phyloP scores from a whole-genome alignment of 1,140 invertebrate genomes.

The Caenorhabditis elegans region WBcel235 BX284603.4:5576001-5576500 shows the following conservation, averaged over 20 bases:
- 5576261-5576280: constrained; percentile 59
- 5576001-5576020: no score
- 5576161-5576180: constrained; percentile 48
- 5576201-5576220: background rate
- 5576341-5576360: constrained; percentile 10
- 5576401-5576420: no score
- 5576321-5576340: constrained; percentile 63
- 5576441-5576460: no score
- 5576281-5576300: constrained; percentile 60
- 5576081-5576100: constrained; percentile 59
- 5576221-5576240: constrained; percentile 57
- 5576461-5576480: no score
- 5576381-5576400: no score
- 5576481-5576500: no score
- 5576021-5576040: no score
- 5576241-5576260: constrained; percentile 62
- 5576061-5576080: constrained; percentile 62
- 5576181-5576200: background rate
- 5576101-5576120: constrained; percentile 60
- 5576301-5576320: constrained; percentile 60
- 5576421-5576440: no score
- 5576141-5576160: constrained; percentile 59
- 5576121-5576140: constrained; percentile 62
- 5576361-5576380: no score
- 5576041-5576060: constrained; percentile 65